Evolutionary conservation across 53 echinoderm and acorn worm species (phyloP).

Genomic region (Crossaster papposus): DNA sequence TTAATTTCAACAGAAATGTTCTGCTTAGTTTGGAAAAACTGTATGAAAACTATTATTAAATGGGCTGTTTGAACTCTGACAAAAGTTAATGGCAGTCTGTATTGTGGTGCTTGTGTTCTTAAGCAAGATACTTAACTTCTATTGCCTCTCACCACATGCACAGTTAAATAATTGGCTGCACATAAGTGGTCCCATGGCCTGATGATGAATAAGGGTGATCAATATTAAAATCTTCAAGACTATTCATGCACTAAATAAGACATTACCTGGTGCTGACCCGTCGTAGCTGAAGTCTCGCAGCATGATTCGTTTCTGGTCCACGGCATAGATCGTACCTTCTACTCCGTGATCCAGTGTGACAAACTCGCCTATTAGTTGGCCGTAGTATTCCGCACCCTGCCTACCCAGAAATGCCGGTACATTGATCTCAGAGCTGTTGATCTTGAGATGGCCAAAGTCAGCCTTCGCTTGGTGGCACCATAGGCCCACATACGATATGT

Average conservation of each 20-base stretch:
- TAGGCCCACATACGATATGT: conserved; percentile 41
- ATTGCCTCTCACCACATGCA: too few relatives aligned
- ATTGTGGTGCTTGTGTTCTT: too few relatives aligned
- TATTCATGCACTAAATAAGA: not conserved
- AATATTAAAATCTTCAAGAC: too few relatives aligned
- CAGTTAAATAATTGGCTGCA: too few relatives aligned
- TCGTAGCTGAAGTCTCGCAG: conserved; percentile 71
- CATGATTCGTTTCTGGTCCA: conserved; percentile 58
- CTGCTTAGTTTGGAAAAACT: too few relatives aligned
- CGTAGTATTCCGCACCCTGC: not conserved
- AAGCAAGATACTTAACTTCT: too few relatives aligned
- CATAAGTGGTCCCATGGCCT: too few relatives aligned
- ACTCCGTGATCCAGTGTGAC: not conserved
- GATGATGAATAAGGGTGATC: too few relatives aligned
- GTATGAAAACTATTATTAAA: too few relatives aligned
- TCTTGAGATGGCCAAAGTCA: conserved; percentile 68
- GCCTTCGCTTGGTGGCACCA: conserved; percentile 28
- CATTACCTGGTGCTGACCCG: conserved; percentile 75
- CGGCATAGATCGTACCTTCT: conserved; percentile 48
- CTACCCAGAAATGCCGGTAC: conserved; percentile 52
- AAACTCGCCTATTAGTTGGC: conserved; percentile 22
- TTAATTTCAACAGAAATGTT: too few relatives aligned
- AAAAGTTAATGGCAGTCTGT: too few relatives aligned
- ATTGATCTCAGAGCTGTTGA: conserved; percentile 21
- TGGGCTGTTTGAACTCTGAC: too few relatives aligned